Percentiles rank a stretch among this genome's conserved stretches.
Conservation (phyloP, 1,140 invertebrate species). For the Callitettix versicolor region DNA sequence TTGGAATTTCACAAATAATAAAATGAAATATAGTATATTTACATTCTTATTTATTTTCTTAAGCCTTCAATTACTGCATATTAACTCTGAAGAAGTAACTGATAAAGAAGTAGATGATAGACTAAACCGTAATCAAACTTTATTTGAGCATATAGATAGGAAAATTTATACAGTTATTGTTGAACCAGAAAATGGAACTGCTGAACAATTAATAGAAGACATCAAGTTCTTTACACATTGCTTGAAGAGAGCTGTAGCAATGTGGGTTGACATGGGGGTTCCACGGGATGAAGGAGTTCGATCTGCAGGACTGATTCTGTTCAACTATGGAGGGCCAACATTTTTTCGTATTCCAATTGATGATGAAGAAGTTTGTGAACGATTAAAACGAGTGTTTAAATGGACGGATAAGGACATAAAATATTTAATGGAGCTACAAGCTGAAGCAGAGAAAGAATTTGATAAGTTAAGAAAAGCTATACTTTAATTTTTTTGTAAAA, state of each 20-base stretch:
- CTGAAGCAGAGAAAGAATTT: not conserved
- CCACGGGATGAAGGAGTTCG: not conserved
- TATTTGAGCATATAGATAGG: not conserved
- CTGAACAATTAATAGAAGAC: not conserved
- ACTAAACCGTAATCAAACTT: no score
- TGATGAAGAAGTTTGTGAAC: not conserved
- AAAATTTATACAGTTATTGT: conserved; percentile 1
- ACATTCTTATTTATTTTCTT: no score
- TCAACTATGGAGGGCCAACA: conserved; percentile 2
- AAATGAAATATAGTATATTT: no score
- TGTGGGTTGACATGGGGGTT: not conserved
- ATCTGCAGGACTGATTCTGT: not conserved
- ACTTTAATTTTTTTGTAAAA: not conserved
- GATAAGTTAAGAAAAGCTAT: conserved; percentile 2
- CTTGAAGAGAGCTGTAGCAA: not conserved
- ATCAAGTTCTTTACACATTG: not conserved
- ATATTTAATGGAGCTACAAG: not conserved
- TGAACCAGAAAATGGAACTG: not conserved
- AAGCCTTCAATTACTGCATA: no score
- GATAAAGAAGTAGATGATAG: no score
- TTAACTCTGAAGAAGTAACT: no score
- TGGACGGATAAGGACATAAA: conserved; percentile 7
- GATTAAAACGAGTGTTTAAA: not conserved
- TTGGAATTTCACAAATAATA: no score
- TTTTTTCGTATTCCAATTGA: conserved; percentile 1